Conservation (phyloP, 2,113 vertebrate species). For the Oxygymnocypris stewartii region DNA sequence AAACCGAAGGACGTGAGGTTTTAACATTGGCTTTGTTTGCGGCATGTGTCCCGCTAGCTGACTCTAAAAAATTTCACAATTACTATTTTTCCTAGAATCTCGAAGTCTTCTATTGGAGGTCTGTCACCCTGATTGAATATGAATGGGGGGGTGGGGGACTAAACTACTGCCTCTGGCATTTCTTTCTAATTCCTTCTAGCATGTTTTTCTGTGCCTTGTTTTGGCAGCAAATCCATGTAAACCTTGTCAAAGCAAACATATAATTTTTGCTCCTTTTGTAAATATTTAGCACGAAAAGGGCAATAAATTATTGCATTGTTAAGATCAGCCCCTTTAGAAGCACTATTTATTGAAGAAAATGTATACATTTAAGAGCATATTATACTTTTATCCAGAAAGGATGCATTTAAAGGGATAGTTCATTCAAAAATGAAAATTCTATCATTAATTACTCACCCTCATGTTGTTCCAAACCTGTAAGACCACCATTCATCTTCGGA, state of each 20-base stretch:
- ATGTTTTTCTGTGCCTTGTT: background rate
- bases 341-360: background rate
- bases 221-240: background rate
- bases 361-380: background rate
- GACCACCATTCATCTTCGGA: too few species aligned
- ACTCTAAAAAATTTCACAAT: background rate
- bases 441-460: too few species aligned
- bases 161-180: background rate
- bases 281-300: background rate
- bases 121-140: background rate
- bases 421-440: too few species aligned
- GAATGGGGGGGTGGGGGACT: background rate
- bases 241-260: background rate
- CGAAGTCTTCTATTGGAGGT: background rate
- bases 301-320: background rate
- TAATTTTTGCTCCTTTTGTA: background rate
- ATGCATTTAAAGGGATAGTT: too few species aligned
- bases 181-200: background rate
- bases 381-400: background rate
- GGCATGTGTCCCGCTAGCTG: background rate
- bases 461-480: too few species aligned
- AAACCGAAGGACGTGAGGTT: slow-evolving; percentile 10
- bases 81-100: background rate
- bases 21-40: background rate
- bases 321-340: background rate